A percentile compares a stretch with the other conserved stretches of the same genome.
Evolutionary conservation across 1,140 invertebrate species (phyloP).

Genomic region (Bradysia coprophila): DNA sequence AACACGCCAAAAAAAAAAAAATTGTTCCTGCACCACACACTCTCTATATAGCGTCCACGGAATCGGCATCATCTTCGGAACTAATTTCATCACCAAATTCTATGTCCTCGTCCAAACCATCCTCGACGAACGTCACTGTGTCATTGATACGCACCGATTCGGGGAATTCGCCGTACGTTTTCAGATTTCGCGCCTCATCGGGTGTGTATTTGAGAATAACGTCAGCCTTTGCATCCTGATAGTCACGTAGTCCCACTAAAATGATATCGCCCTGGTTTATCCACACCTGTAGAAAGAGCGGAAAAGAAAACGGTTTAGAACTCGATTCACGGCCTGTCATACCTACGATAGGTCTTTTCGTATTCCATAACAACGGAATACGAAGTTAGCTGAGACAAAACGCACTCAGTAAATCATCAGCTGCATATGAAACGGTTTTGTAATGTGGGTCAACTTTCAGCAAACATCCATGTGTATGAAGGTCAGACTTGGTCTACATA

Average conservation of each 20-base stretch:
- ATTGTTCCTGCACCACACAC: too few relatives aligned
- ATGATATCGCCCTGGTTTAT: conserved; percentile 99
- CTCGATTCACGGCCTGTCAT: too few relatives aligned
- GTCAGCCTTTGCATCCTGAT: conserved; percentile 98
- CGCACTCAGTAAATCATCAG: too few relatives aligned
- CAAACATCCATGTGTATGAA: too few relatives aligned
- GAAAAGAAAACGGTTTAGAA: not conserved
- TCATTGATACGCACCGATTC: conserved; percentile 93
- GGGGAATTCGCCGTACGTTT: conserved; percentile 97
- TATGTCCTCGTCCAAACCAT: conserved; percentile 86
- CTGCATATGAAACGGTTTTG: too few relatives aligned
- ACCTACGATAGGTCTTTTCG: too few relatives aligned
- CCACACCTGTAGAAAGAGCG: conserved; percentile 47
- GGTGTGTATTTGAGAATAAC: conserved; percentile 99
- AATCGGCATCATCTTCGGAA: conserved; percentile 68
- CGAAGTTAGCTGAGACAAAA: too few relatives aligned
- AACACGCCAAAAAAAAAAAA: too few relatives aligned
- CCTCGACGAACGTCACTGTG: conserved; percentile 82
- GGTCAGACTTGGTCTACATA: too few relatives aligned
- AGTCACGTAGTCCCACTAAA: conserved; percentile 88
- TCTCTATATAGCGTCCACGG: conserved; percentile 48
- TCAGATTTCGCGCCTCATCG: conserved; percentile 96
- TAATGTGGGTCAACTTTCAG: too few relatives aligned
- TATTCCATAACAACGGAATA: too few relatives aligned
- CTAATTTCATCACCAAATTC: conserved; percentile 85